Evolutionary conservation across 2,797 vertebrate genomes (phyloP), one percentile per base, ranked within the genome.

Genomic region (Sebastes wilsoni): DNA sequence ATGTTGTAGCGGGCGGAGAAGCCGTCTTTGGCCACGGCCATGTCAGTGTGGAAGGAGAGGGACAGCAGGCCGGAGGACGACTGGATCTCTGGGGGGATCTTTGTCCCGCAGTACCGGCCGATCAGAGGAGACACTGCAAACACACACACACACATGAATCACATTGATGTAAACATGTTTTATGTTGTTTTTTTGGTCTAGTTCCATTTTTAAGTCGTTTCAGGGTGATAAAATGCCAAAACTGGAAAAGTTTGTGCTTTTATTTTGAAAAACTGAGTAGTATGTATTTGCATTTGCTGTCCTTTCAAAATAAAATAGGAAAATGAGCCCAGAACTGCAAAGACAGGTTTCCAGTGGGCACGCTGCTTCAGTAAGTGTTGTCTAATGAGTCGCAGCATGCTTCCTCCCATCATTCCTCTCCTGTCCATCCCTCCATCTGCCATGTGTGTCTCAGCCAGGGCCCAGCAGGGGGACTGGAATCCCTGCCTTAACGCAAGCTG

Each of bases 1-100:
- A 98, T 95, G 93, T 97, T 97, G 96, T 98, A 99, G n/a, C 96
- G 97, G 16, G 97, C 97, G 0, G 97, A 97, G 94, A 99, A 99
- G 77, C 98, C 97, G 0, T 99, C 98, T 93, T 98, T 99, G 80
- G 99, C 99, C 79, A 99, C 98, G 0, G 98, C 99, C 97, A 99
- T 97, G 93, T 99, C 99, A 0, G 99, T 99, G 96, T 99, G 98
- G 88, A 99, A 99, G 91, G 97, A 97, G 68, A 99, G 97, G 0
- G 99, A 99, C 66, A 99, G 96, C 82, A 99, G 96, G 1, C 98
- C 98, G 0, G 98, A 98, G 2, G 97, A 97, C 0, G 98, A 99
- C 77, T 96, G 97, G 89, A 99, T 98, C 93, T 99, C 97, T 0
- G 98, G 97, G 0, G 98, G 98, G 86, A 98, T 97, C 93, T 97